Evolutionary conservation across 2,888 invertebrate genomes (phyloP), one percentile per base, ranked within the genome.

Genomic region (Coenonympha arcania): DNA sequence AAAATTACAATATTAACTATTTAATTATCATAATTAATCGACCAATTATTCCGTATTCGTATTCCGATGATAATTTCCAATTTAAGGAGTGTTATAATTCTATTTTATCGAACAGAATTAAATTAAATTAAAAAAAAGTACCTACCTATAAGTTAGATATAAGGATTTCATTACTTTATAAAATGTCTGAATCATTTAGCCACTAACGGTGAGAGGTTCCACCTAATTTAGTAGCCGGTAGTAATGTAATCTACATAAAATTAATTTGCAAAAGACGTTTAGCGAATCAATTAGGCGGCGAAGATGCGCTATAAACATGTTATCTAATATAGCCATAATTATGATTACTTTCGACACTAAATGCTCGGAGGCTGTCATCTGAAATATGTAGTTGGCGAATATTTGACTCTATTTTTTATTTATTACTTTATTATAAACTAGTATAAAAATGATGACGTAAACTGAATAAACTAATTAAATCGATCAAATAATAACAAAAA

Each of bases 371-470:
- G 42, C 20, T 42, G 42, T 42, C 55, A 62, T 56, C 54, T 56
- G 69, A 73, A 74, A 71, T 68, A n/a, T n/a, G n/a, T n/a, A 69
- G 68, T 71, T 64, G 70, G 66, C 65, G 71, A n/a, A n/a, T n/a
- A n/a, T n/a, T n/a, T n/a, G n/a, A n/a, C n/a, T n/a, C n/a, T n/a
- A n/a, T n/a, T n/a, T n/a, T n/a, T n/a, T n/a, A n/a, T n/a, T n/a
- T n/a, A n/a, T n/a, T n/a, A n/a, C n/a, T n/a, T n/a, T n/a, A n/a
- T n/a, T n/a, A n/a, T n/a, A n/a, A n/a, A n/a, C n/a, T n/a, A n/a
- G n/a, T n/a, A n/a, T n/a, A n/a, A n/a, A n/a, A n/a, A n/a, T n/a
- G n/a, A n/a, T n/a, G n/a, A n/a, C n/a, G n/a, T n/a, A n/a, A n/a
- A n/a, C n/a, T n/a, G n/a, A n/a, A n/a, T n/a, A n/a, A n/a, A n/a